Evolutionary conservation across 2,113 vertebrate species (phyloP).

Genomic region (Seriola dumerili): DNA sequence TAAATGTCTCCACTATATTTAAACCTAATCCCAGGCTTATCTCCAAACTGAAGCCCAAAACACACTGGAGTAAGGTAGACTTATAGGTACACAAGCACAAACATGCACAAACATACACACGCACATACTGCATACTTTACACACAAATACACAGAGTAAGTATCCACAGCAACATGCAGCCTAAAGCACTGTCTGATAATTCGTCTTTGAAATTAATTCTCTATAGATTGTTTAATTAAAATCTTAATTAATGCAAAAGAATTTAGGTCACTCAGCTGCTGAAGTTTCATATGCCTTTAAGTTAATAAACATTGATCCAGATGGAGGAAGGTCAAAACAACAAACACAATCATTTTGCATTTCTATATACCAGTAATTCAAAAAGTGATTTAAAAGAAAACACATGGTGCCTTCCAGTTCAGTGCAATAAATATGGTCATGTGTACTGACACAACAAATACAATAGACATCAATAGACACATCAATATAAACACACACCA

Average conservation of each 20-base stretch:
- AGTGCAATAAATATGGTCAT: too few species aligned
- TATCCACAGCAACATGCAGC: not conserved
- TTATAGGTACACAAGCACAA: not conserved
- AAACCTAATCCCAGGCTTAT: not conserved
- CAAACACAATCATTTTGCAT: too few species aligned
- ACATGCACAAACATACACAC: too few species aligned
- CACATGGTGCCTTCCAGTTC: too few species aligned
- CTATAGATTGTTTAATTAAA: too few species aligned
- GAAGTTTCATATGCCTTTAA: too few species aligned
- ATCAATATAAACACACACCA: not conserved
- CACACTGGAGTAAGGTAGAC: not conserved
- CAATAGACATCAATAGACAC: too few species aligned
- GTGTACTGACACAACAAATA: too few species aligned
- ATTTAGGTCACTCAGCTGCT: not conserved
- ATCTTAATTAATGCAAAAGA: not conserved
- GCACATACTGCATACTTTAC: not conserved
- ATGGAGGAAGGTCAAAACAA: not conserved
- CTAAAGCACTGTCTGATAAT: not conserved
- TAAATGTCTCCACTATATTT: constrained; percentile 1
- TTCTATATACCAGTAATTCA: too few species aligned
- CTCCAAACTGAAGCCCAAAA: not conserved
- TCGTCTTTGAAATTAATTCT: not conserved
- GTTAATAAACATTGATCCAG: not conserved
- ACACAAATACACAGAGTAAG: not conserved
- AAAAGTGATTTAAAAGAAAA: too few species aligned